phyloP scores from a whole-genome alignment of 1,140 invertebrate genomes.

The Brachionus sp. region DNA sequence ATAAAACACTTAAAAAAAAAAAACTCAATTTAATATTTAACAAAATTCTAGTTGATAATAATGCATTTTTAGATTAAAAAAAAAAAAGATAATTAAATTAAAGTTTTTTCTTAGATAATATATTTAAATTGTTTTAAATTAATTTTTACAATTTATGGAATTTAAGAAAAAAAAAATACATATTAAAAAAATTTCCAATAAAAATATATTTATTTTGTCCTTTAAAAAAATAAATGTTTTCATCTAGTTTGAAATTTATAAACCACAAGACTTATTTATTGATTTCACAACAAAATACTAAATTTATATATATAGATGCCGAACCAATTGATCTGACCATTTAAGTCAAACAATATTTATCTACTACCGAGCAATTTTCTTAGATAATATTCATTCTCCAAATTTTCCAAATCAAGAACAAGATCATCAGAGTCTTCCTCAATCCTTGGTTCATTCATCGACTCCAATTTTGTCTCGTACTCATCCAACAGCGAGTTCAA shows the following conservation, averaged over 20 bases:
- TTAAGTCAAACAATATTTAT: neutral
- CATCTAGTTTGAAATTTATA: neutral
- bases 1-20: too few relatives aligned
- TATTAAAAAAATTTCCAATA: neutral
- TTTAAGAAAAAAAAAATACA: neutral
- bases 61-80: too few relatives aligned
- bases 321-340: neutral
- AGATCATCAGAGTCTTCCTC: neutral
- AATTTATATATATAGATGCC: neutral
- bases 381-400: slow-evolving; percentile 33
- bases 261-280: neutral
- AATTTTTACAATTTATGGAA: neutral
- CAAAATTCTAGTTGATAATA: too few relatives aligned
- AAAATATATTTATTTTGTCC: neutral
- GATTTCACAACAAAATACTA: neutral
- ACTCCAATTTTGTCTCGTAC: neutral
- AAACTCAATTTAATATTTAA: too few relatives aligned
- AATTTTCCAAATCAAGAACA: neutral
- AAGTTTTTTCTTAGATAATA: too few relatives aligned
- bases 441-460: neutral
- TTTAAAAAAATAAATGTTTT: neutral
- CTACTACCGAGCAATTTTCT: slow-evolving; percentile 14
- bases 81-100: too few relatives aligned
- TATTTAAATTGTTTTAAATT: neutral
- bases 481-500: slow-evolving; percentile 3